A percentile compares a stretch with the other conserved stretches of the same genome.
Evolutionary conservation across 2,888 invertebrate species (phyloP).

Genomic region (Acronicta alni): DNA sequence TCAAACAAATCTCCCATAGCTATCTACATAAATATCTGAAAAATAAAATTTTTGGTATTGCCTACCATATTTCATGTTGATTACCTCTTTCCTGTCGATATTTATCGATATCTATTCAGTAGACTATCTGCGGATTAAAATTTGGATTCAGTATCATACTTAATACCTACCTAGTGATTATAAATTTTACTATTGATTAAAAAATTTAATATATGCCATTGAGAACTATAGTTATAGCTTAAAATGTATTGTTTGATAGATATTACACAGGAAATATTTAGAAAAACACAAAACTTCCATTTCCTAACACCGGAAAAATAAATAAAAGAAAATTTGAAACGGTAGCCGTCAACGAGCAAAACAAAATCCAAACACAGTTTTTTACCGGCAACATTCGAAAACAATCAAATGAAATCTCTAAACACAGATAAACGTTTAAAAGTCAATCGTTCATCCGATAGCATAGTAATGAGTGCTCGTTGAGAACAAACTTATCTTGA

Average conservation of each 20-base stretch:
- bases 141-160: neutral
- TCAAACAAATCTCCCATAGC: too few relatives aligned
- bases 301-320: constrained; percentile 11
- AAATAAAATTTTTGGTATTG: neutral
- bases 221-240: neutral
- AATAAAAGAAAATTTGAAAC: constrained; percentile 27
- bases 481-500: constrained; percentile 86
- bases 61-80: neutral
- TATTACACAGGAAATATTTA: constrained; percentile 16
- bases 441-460: constrained; percentile 84
- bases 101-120: neutral
- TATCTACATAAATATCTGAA: too few relatives aligned
- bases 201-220: neutral
- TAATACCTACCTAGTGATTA: too few relatives aligned
- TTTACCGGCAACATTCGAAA: constrained; percentile 60
- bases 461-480: constrained; percentile 82
- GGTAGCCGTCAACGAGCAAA: constrained; percentile 13
- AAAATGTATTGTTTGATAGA: neutral
- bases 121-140: neutral
- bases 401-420: constrained; percentile 76
- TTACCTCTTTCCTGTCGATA: neutral
- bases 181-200: too few relatives aligned
- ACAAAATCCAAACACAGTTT: constrained; percentile 52
- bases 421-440: constrained; percentile 77
- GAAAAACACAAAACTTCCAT: constrained; percentile 8